These are phyloP conservation scores for Eumacrocentrus americanus DNA, from an alignment of 2,888 invertebrate genomes.

Conservation along the genomic window DNA sequence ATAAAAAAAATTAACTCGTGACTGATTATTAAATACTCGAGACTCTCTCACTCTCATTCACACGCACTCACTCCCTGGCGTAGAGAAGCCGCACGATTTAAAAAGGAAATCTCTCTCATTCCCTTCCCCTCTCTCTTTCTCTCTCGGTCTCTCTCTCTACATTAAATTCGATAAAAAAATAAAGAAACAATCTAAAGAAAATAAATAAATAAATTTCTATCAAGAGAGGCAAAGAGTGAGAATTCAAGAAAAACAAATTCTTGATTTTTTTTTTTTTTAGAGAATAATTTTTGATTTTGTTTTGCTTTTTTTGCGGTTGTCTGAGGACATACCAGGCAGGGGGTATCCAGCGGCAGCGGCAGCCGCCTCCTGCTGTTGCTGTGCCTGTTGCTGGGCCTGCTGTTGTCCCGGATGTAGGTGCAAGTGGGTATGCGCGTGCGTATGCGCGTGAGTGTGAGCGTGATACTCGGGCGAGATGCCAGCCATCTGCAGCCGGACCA, in stretches of 20 bases:
- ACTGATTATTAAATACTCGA: no score
- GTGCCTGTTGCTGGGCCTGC: constrained; percentile 64
- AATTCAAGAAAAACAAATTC: background rate
- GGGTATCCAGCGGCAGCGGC: constrained; percentile 62
- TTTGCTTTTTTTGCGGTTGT: constrained; percentile 44
- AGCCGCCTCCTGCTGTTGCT: constrained; percentile 72
- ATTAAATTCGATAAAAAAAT: background rate
- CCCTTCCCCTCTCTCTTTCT: no score
- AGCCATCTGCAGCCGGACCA: constrained; percentile 92
- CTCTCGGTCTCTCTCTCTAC: background rate
- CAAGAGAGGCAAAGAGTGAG: background rate
- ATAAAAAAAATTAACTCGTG: no score
- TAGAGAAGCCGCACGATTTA: no score
- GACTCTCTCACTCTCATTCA: background rate
- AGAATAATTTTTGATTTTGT: constrained; percentile 39
- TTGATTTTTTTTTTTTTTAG: constrained; percentile 23
- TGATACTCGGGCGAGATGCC: constrained; percentile 88
- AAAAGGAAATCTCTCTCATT: no score
- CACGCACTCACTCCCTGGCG: no score
- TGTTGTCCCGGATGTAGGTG: constrained; percentile 84
- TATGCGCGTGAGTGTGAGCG: constrained; percentile 91
- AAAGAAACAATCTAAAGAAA: background rate
- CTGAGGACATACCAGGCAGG: constrained; percentile 59
- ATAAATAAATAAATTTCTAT: constrained; percentile 10
- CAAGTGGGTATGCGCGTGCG: constrained; percentile 89